Base-by-base conservation (phyloP, 1,140 invertebrate genomes). In the Panagrolaimus sp. region DNA sequence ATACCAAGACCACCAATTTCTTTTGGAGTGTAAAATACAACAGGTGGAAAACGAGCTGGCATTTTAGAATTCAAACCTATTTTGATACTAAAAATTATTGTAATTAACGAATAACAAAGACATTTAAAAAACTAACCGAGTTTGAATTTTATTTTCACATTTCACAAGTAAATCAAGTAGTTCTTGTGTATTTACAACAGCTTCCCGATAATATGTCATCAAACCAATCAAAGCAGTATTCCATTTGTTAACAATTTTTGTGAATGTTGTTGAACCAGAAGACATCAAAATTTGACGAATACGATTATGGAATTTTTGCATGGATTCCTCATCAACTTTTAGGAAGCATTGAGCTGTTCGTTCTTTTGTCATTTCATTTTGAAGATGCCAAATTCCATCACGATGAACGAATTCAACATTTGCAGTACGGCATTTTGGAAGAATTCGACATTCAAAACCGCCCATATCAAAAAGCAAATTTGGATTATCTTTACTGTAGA, bases 201-300 rank as follows among this genome's bases (percentile, higher is more conserved):
- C 93, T 84, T 99, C 96, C 38, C 96, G 88, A 88, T 95, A 99
- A 84, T 99, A 99, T 0, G 96, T 98, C 96, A 99, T 98, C 28
- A 99, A 84, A 48, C 96, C 96, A 84, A 99, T 98, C 6, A 99
- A 86, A 0, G 96, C 96, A 0, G 96, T 99, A 81, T 99, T 99
- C 96, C 96, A 99, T 85, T 98, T 99, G 84, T 99, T 99, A 0
- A 98, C 95, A 84, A 99, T 98, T 86, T 98, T 99, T 0, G 96
- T 99, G 84, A 99, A 99, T 0, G 96, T 99, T 0, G 96, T 99
- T 0, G 96, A 98, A 0, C 96, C 96, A 32, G 95, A 98, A 0
- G 96, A 96, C 96, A 99, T 99, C 3, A 99, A 87, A 83, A 99
- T 99, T 87, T 99, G 96, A 17, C 96, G 86, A 14, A 99, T 95